Evolutionary conservation across 2,797 vertebrate genomes (phyloP), one percentile per base, ranked within the genome.

Genomic region (Acanthurus lineatus): DNA sequence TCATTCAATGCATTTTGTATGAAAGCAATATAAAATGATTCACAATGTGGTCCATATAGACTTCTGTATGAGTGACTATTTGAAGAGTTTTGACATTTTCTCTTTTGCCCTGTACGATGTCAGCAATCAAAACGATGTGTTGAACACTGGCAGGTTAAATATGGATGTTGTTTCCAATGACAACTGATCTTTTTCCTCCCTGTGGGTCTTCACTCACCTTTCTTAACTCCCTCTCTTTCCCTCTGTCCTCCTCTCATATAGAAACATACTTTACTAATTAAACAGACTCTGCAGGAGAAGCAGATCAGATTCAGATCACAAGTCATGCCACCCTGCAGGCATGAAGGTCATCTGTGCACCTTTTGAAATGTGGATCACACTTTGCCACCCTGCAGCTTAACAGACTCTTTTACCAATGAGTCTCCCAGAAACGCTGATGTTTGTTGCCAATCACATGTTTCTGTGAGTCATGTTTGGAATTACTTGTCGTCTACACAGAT

Each of bases 111-210:
- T 6, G 32, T 6, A 35, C 32, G 32, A 35, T 35, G 32, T 35
- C 7, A 35, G 32, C 32, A 35, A 35, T 35, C 32, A 35, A 35
- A 35, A 35, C 32, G 7, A 32, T 6, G 32, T 35, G 32, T 35
- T 35, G 32, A 74, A 79, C 65, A 61, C 9, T 69, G 49, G 52
- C 45, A 51, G 76, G 71, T 82, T 73, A 67, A 62, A 73, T 40
- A 67, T 73, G 63, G 62, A 69, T 66, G 54, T 58, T 28, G 78
- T 80, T 80, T 85, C 69, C 75, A 82, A n/a, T 81, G 78, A 80
- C 78, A 81, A 75, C 82, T 77, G 60, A 66, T 79, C n/a, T 45
- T 52, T 64, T 58, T 56, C 49, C 8, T 19, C 64, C 47, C 60
- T 0, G 35, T 64, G 49, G 54, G 40, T 70, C 61, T 64, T 20